Evolutionary conservation across 2,888 invertebrate species (phyloP).

Genomic region (Lypha dubia): DNA sequence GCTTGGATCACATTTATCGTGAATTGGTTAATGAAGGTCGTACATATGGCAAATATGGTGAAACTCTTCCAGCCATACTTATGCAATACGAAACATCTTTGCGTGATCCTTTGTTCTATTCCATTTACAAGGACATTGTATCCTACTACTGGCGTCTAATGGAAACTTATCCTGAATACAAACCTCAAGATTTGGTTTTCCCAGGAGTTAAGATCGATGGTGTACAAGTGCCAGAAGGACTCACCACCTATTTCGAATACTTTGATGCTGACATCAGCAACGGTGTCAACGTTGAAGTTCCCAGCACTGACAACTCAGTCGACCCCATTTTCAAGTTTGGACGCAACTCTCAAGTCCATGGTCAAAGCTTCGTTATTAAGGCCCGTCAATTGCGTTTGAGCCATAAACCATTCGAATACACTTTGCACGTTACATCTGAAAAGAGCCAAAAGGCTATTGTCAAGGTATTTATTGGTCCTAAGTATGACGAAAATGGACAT

Average conservation of each 20-base stretch:
- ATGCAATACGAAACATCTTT: constrained; percentile 87
- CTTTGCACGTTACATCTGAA: constrained; percentile 85
- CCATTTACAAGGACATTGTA: constrained; percentile 86
- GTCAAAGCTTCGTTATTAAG: constrained; percentile 84
- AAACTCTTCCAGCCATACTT: constrained; percentile 83
- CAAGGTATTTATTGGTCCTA: constrained; percentile 89
- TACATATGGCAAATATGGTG: constrained; percentile 77
- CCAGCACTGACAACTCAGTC: constrained; percentile 81
- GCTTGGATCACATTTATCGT: constrained; percentile 84
- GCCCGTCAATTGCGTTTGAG: constrained; percentile 87
- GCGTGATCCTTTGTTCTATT: constrained; percentile 90
- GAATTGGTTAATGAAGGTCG: constrained; percentile 84
- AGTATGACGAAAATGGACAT: constrained; percentile 86
- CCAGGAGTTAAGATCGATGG: constrained; percentile 87
- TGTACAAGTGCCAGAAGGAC: constrained; percentile 86
- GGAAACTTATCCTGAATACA: constrained; percentile 86
- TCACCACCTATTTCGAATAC: constrained; percentile 88
- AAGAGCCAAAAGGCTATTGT: constrained; percentile 86
- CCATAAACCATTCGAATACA: constrained; percentile 87
- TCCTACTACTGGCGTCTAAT: constrained; percentile 86
- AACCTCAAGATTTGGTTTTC: constrained; percentile 86
- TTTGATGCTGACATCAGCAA: constrained; percentile 86
- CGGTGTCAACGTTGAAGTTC: constrained; percentile 82
- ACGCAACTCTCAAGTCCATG: constrained; percentile 78
- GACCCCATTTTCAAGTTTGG: constrained; percentile 77